These are phyloP conservation scores for Sebastes baramenuke DNA, from an alignment of 2,797 vertebrate genomes.

Conservation along the genomic window DNA sequence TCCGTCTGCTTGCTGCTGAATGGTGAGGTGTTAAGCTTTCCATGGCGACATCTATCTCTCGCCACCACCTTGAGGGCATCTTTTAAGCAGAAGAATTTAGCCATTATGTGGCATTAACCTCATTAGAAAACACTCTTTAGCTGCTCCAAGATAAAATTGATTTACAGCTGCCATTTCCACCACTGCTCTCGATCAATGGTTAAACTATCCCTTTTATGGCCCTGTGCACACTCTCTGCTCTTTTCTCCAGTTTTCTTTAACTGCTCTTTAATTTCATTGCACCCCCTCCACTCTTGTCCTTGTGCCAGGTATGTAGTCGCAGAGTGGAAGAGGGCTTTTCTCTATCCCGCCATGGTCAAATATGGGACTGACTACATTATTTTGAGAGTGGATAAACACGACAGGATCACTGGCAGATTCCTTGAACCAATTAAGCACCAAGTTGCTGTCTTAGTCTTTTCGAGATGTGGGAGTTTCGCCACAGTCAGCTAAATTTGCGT, in stretches of 20 bases:
- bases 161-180: conserved; percentile 90
- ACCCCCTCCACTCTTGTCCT: conserved; percentile 64
- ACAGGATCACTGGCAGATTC: conserved; percentile 41
- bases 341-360: conserved; percentile 46
- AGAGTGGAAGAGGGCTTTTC: conserved; percentile 37
- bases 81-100: conserved; percentile 87
- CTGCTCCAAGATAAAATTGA: conserved; percentile 89
- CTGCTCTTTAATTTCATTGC: conserved; percentile 69
- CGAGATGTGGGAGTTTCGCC: conserved; percentile 27
- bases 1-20: conserved; percentile 49
- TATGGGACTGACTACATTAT: conserved; percentile 29
- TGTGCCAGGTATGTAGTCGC: conserved; percentile 70
- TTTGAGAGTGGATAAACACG: conserved; percentile 35
- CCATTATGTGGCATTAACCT: conserved; percentile 91
- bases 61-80: conserved; percentile 86
- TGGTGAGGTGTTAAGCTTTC: conserved; percentile 71
- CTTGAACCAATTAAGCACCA: conserved; percentile 56
- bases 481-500: conserved; percentile 28
- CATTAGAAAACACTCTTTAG: conserved; percentile 91
- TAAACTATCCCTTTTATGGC: conserved; percentile 89
- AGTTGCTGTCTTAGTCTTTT: conserved; percentile 50
- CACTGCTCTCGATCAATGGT: conserved; percentile 88
- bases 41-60: conserved; percentile 83
- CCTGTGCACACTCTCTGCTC: conserved; percentile 68
- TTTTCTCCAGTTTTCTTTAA: conserved; percentile 74